Evolutionary conservation across 2,888 invertebrate species (phyloP), one percentile per base, ranked within the genome.

Genomic region (Tenodera sinensis): DNA sequence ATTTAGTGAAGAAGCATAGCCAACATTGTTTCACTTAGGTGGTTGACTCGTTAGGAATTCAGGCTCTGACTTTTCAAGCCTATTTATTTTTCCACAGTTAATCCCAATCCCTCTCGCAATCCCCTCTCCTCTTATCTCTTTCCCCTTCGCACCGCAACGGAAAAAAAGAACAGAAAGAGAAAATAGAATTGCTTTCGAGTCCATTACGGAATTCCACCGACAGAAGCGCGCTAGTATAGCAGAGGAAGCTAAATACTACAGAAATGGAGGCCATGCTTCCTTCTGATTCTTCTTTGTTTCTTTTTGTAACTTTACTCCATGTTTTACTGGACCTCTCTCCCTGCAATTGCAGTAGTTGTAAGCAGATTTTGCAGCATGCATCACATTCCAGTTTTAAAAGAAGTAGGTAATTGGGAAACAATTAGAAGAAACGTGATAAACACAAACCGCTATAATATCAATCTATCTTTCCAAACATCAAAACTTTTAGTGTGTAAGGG

Each of bases 151-250:
- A 71, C 54, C 54, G 54, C 54, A 25, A 20, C 54, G 25, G 54
- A 6, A 71, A 71, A 42, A 71, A 71, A 71, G 54, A 71, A 83
- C 28, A 84, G 84, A 84, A 30, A 34, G 85, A 47, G 42, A 25
- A 47, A 15, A 85, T 25, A 85, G 85, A 47, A 85, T 34, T 42
- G 85, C 27, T 34, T 85, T 30, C 71, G 54, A 86, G 85, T 86
- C 85, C 85, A 86, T 86, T 86, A 86, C 47, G 85, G 71, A 86
- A 86, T 86, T 86, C 85, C 85, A 86, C 54, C 54, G 54, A 71
- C 54, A 71, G 25, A 71, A 71, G 54, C 54, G 54, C 54, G 54
- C 54, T 71, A 20, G 4, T 71, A 71, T 25, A 71, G 54, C 54
- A 71, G 25, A 20, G 54, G 20, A 71, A 71, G 54, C 54, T 71